These are phyloP conservation scores for Bombylius discolor DNA, from an alignment of 2,888 invertebrate genomes.

Conservation along the genomic window DNA sequence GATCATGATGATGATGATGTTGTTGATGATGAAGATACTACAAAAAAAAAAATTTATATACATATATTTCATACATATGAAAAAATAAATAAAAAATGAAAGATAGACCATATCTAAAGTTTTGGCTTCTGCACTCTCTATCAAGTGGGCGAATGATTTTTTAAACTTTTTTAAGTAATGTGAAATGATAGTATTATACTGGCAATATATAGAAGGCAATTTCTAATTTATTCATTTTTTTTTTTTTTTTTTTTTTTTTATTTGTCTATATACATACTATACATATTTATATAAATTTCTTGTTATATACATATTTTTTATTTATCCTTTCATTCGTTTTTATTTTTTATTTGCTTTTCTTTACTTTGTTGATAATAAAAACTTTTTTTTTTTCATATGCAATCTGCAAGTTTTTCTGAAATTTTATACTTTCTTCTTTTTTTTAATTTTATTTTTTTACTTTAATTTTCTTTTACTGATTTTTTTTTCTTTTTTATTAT, in stretches of 20 bases:
- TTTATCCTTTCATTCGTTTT: not conserved
- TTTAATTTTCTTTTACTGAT: too few species aligned
- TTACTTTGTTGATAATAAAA: not conserved
- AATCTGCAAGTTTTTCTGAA: too few species aligned
- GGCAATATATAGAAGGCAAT: too few species aligned
- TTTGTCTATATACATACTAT: not conserved
- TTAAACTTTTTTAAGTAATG: not conserved
- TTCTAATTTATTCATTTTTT: too few species aligned
- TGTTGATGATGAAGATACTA: not conserved
- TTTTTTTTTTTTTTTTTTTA: too few species aligned
- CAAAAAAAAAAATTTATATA: not conserved
- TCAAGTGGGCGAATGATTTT: constrained; percentile 6
- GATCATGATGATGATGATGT: not conserved
- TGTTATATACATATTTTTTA: too few species aligned
- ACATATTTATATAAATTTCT: too few species aligned
- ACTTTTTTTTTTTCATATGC: too few species aligned
- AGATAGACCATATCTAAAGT: not conserved
- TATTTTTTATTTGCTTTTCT: not conserved
- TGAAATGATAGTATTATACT: not conserved
- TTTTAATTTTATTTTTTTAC: too few species aligned
- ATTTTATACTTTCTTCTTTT: too few species aligned
- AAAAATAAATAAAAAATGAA: too few species aligned
- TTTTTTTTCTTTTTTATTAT: not conserved
- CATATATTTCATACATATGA: too few species aligned
- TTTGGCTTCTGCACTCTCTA: constrained; percentile 1